Percentiles rank a stretch among this genome's conserved stretches.
phyloP scores from a whole-genome alignment of 64 coral and sea anemone genomes.

The Acropora yongei region DNA sequence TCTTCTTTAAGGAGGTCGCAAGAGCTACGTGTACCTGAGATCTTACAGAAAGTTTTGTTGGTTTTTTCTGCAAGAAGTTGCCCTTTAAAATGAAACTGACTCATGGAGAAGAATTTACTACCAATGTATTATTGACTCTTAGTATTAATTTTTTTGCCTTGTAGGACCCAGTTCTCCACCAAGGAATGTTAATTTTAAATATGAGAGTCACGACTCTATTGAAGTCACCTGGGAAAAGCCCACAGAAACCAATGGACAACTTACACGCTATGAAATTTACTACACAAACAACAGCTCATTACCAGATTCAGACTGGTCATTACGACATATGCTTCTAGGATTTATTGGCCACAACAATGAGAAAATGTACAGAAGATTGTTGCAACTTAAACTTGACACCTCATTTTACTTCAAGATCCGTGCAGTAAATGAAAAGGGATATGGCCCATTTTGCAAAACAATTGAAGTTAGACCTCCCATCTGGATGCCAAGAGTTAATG shows the following conservation, averaged over 20 bases:
- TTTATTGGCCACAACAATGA: constrained; percentile 38
- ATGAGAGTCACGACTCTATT: constrained; percentile 28
- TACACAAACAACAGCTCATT: constrained; percentile 60
- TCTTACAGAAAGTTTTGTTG: too few relatives aligned
- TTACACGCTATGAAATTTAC: constrained; percentile 72
- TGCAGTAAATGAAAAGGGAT: constrained; percentile 66
- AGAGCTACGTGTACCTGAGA: too few relatives aligned
- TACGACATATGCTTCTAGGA: neutral
- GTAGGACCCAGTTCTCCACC: constrained; percentile 75
- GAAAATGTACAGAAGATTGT: neutral
- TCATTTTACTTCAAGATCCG: constrained; percentile 79
- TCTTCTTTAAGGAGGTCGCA: too few relatives aligned
- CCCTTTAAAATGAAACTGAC: too few relatives aligned
- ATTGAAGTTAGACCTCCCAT: constrained; percentile 18
- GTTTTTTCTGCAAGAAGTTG: too few relatives aligned
- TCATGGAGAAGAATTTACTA: too few relatives aligned
- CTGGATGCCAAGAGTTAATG: neutral
- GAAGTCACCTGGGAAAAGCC: constrained; percentile 62
- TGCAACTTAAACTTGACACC: constrained; percentile 31
- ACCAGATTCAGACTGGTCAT: constrained; percentile 69
- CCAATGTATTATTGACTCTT: neutral
- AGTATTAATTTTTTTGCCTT: neutral
- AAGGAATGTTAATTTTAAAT: constrained; percentile 63
- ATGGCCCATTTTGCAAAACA: constrained; percentile 68
- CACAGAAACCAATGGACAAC: constrained; percentile 65